phyloP scores from a whole-genome alignment of 2,113 vertebrate species.

The Myxocyprinus asiaticus region DNA sequence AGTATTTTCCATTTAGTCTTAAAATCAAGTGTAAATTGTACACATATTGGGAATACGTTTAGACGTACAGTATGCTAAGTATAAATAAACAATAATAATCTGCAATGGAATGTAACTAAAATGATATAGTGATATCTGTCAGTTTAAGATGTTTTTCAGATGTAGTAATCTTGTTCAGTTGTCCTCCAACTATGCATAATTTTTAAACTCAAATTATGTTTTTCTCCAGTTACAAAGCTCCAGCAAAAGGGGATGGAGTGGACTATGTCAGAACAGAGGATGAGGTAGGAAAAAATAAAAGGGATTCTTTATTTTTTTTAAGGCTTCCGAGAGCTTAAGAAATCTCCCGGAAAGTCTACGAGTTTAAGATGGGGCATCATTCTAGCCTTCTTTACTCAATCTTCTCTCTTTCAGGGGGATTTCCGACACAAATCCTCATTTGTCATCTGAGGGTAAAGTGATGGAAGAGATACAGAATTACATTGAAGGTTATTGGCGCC shows the following conservation, averaged over 20 bases:
- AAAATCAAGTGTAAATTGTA: too few relatives aligned
- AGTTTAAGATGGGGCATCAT: background rate
- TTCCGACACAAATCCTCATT: slow-evolving; percentile 98
- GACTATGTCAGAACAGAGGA: slow-evolving; percentile 95
- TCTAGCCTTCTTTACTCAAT: slow-evolving; percentile 18
- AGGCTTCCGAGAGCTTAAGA: slow-evolving; percentile 1
- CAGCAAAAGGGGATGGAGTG: slow-evolving; percentile 88
- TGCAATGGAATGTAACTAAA: too few relatives aligned
- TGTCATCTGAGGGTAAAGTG: slow-evolving; percentile 81
- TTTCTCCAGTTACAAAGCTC: slow-evolving; percentile 85
- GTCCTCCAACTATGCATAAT: background rate
- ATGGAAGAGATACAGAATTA: slow-evolving; percentile 7
- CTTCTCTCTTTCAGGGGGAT: slow-evolving; percentile 81
- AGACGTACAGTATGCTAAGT: too few relatives aligned
- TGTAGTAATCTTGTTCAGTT: background rate
- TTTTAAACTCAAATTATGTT: background rate
- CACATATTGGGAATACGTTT: too few relatives aligned
- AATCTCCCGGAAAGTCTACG: background rate
- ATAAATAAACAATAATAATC: too few relatives aligned
- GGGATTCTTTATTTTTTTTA: background rate
- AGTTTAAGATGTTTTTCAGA: too few relatives aligned
- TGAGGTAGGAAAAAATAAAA: slow-evolving; percentile 76
- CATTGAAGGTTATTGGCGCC: slow-evolving; percentile 57
- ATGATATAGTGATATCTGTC: too few relatives aligned
- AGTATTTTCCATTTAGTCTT: too few relatives aligned